phyloP scores from a whole-genome alignment of 2,888 invertebrate genomes.

The Limenitis camilla region DNA sequence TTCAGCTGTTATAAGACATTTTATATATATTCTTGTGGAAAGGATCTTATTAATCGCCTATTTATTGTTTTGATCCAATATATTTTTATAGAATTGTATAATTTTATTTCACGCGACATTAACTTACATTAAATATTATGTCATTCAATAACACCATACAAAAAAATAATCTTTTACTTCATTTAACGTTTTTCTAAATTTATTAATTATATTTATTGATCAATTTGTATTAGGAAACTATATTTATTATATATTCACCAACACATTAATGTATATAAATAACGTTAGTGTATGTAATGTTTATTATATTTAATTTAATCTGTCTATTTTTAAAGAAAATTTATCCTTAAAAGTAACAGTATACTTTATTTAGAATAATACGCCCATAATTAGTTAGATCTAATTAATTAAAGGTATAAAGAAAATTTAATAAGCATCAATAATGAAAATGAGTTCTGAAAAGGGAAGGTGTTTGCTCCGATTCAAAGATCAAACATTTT shows the following conservation, averaged over 20 bases:
- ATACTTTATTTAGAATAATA: no score
- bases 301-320: not conserved
- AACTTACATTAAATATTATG: no score
- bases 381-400: not conserved
- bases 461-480: not conserved
- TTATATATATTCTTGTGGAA: not conserved
- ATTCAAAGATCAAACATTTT: not conserved
- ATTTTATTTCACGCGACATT: no score
- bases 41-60: not conserved
- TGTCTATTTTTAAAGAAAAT: not conserved
- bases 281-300: no score
- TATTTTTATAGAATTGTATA: not conserved
- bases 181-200: not conserved
- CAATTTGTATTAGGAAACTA: no score
- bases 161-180: not conserved
- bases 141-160: no score
- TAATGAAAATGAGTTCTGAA: constrained; percentile 1
- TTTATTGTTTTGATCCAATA: not conserved
- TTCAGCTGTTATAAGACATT: not conserved
- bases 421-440: constrained; percentile 7
- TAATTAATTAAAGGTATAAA: not conserved
- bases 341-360: no score
- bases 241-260: no score
- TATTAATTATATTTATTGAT: no score
- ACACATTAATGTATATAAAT: no score